Evolutionary conservation across 1,140 invertebrate genomes (phyloP).

Genomic region (Helicoverpa armigera): DNA sequence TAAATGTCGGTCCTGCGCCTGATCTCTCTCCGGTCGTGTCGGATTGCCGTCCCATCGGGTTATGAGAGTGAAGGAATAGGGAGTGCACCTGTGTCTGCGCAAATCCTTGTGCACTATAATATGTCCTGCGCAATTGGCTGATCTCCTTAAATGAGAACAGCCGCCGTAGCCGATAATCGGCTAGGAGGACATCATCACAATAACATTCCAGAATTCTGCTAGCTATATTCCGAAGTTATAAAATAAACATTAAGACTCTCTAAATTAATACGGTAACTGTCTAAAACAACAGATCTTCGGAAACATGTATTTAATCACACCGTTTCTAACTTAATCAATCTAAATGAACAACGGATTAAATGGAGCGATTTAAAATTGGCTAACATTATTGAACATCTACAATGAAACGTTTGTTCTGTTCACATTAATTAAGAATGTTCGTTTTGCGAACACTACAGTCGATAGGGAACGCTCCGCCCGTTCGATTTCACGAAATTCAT

Average conservation of each 20-base stretch:
- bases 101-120: too few relatives aligned
- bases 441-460: slow-evolving; percentile 69
- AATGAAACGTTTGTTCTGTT: slow-evolving; percentile 78
- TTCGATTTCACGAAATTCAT: slow-evolving; percentile 76
- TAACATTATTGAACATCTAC: slow-evolving; percentile 71
- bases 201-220: background rate
- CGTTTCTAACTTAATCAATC: slow-evolving; percentile 56
- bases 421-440: slow-evolving; percentile 82
- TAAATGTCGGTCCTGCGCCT: too few relatives aligned
- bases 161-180: too few relatives aligned
- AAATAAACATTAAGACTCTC: slow-evolving; percentile 14
- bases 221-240: background rate
- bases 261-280: slow-evolving; percentile 28
- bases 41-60: too few relatives aligned
- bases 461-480: slow-evolving; percentile 48
- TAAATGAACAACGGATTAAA: slow-evolving; percentile 63
- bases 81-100: too few relatives aligned
- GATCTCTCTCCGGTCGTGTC: too few relatives aligned
- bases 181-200: too few relatives aligned
- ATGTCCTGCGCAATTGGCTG: too few relatives aligned
- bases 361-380: slow-evolving; percentile 64
- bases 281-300: slow-evolving; percentile 12
- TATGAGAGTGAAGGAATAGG: too few relatives aligned
- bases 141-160: too few relatives aligned
- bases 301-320: slow-evolving; percentile 53